Base-by-base conservation (phyloP, 2,888 invertebrate genomes). In the Ectemnius continuus region DNA sequence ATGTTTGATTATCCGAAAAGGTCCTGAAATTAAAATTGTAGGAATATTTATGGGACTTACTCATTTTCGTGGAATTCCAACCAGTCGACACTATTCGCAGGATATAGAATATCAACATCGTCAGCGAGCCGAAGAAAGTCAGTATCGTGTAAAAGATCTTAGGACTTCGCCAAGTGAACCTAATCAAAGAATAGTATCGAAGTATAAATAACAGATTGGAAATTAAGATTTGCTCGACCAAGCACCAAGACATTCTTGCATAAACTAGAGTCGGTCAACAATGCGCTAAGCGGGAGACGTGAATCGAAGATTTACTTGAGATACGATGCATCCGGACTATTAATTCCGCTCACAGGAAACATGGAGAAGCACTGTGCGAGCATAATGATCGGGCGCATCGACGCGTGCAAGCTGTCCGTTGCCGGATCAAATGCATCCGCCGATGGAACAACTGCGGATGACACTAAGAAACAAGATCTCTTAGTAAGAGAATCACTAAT, bases 361-460 rank as follows among this genome's bases (percentile, higher is more conserved):
- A 93, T 86, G 26, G 92, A 93, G 75, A 93, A 92, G 67, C 91
- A 91, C 80, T 93, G 93, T 0, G 92, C 92, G 57, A 93, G 71
- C 46, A 91, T 84, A 62, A 93, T 85, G 68, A 93, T 92, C 1
- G 93, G 92, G 28, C 91, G 91, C 63, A 93, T 84, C 8, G 93
- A 92, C 59, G 91, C 86, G 76, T 92, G 92, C 48, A 93, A 88
- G 56, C 92, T 92, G 66, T 92, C 92, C 4, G 82, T 81, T 64
- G 82, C 66, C 64, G 86, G 80, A 63, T 84, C 64, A 79, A 88
- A 52, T 58, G 83, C 23, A 68, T 89, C 68, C 8, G 73, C 64
- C 73, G 88, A 11, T 0, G 79, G 59, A 20, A 78, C 14, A 28
- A 70, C 70, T 4, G 84, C 48, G 1, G 76, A 73, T 52, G 84